A percentile compares a stretch with the other conserved stretches of the same genome.
phyloP scores from a whole-genome alignment of 2,113 vertebrate genomes.

The Cyprinodon tularosa region DNA sequence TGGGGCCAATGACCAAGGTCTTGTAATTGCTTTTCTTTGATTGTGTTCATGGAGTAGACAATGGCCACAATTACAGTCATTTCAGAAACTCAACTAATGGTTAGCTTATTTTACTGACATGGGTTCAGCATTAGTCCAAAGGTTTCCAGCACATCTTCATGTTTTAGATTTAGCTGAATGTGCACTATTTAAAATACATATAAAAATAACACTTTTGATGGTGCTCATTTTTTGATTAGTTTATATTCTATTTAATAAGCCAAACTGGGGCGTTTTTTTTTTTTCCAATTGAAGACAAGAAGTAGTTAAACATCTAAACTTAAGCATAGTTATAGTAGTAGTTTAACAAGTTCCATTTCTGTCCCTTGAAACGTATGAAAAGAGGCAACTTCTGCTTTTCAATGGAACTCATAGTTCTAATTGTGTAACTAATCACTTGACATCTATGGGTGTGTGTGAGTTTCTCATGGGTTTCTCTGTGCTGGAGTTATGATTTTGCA shows the following conservation, averaged over 20 bases:
- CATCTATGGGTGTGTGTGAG: conserved; percentile 24
- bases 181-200: not conserved
- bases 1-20: conserved; percentile 49
- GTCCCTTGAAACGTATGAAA: conserved; percentile 31
- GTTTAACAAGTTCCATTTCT: conserved; percentile 70
- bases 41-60: conserved; percentile 53
- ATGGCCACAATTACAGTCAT: conserved; percentile 58
- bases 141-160: conserved; percentile 10
- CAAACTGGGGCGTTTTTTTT: not conserved
- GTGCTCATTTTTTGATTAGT: no score
- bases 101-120: conserved; percentile 27
- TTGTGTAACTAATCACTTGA: conserved; percentile 69
- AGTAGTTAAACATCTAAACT: not conserved
- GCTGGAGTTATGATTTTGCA: conserved; percentile 37
- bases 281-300: not conserved
- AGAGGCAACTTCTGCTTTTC: conserved; percentile 66
- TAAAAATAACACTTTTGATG: not conserved
- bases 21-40: conserved; percentile 63
- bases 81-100: conserved; percentile 46
- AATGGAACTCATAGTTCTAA: conserved; percentile 30
- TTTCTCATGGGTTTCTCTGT: conserved; percentile 9
- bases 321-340: conserved; percentile 4
- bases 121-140: conserved; percentile 32
- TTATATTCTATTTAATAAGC: not conserved
- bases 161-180: conserved; percentile 8